Evolutionary conservation across 2,113 vertebrate species (phyloP).

Genomic region (Girardinichthys multiradiatus): DNA sequence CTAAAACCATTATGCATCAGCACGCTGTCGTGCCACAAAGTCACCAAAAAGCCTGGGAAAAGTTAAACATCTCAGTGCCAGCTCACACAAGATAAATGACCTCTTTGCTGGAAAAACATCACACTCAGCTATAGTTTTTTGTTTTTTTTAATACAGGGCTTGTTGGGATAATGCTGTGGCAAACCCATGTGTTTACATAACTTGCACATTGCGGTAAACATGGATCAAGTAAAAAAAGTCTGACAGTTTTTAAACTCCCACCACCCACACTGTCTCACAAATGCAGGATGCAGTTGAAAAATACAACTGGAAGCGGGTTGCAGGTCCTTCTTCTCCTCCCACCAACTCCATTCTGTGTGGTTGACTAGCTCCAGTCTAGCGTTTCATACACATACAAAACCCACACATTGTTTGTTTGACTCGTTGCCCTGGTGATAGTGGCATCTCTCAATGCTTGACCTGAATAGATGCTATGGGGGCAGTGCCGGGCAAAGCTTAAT

Average conservation of each 20-base stretch:
- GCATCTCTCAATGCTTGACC: constrained; percentile 72
- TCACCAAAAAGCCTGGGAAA: constrained; percentile 59
- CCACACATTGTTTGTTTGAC: constrained; percentile 83
- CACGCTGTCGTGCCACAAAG: constrained; percentile 16
- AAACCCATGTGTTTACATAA: constrained; percentile 70
- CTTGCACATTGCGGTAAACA: constrained; percentile 72
- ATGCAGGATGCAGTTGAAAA: constrained; percentile 56
- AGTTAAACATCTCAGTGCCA: constrained; percentile 58
- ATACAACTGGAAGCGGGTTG: constrained; percentile 35
- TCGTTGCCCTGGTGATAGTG: constrained; percentile 75
- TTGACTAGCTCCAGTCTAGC: constrained; percentile 69
- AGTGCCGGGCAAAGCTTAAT: constrained; percentile 40
- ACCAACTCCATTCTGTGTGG: constrained; percentile 67
- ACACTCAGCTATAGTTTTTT: constrained; percentile 31
- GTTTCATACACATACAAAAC: constrained; percentile 79
- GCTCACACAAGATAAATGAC: constrained; percentile 39
- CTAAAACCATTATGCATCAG: constrained; percentile 11
- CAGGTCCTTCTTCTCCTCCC: constrained; percentile 56
- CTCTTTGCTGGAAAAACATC: constrained; percentile 28
- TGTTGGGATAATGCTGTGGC: constrained; percentile 60
- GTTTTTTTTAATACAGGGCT: constrained; percentile 24
- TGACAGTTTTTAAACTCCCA: constrained; percentile 65
- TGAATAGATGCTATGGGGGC: constrained; percentile 57
- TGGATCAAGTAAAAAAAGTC: constrained; percentile 48
- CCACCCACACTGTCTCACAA: constrained; percentile 65